Conservation (phyloP, 1,140 invertebrate genomes). For the Cecropterus lyciades region DNA sequence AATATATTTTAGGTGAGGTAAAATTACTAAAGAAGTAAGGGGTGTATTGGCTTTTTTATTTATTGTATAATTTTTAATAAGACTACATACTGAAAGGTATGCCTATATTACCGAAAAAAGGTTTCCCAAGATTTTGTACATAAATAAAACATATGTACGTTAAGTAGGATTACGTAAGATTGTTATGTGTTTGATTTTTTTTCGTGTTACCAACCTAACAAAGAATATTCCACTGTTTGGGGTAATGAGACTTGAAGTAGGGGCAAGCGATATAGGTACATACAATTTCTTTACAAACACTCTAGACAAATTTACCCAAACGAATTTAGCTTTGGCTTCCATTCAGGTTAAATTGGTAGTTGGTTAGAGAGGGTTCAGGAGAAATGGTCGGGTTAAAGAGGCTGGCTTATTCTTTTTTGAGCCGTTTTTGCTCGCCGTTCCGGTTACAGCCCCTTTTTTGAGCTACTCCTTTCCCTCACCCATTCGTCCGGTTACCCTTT, state of each 20-base stretch:
- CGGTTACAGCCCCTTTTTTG: conserved; percentile 25
- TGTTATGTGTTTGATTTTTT: too few relatives aligned
- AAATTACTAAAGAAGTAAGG: too few relatives aligned
- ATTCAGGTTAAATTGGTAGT: conserved; percentile 35
- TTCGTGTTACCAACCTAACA: too few relatives aligned
- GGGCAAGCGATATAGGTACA: neutral
- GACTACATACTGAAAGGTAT: too few relatives aligned
- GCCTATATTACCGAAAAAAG: too few relatives aligned
- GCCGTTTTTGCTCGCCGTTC: conserved; percentile 23
- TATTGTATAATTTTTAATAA: too few relatives aligned
- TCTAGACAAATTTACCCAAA: conserved; percentile 16
- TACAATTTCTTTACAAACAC: conserved; percentile 14
- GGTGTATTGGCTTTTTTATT: too few relatives aligned
- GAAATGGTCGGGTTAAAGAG: conserved; percentile 34
- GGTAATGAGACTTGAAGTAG: neutral
- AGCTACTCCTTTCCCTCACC: conserved; percentile 15
- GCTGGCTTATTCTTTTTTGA: conserved; percentile 31
- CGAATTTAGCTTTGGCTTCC: conserved; percentile 26
- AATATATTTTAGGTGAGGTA: too few relatives aligned
- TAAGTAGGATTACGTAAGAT: too few relatives aligned
- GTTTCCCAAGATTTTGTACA: too few relatives aligned
- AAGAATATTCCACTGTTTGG: neutral
- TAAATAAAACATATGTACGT: too few relatives aligned
- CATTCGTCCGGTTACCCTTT: conserved; percentile 30
- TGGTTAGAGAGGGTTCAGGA: conserved; percentile 29